phyloP scores from a whole-genome alignment of 2,888 invertebrate species.

The Coelogynopora nodosa region DNA sequence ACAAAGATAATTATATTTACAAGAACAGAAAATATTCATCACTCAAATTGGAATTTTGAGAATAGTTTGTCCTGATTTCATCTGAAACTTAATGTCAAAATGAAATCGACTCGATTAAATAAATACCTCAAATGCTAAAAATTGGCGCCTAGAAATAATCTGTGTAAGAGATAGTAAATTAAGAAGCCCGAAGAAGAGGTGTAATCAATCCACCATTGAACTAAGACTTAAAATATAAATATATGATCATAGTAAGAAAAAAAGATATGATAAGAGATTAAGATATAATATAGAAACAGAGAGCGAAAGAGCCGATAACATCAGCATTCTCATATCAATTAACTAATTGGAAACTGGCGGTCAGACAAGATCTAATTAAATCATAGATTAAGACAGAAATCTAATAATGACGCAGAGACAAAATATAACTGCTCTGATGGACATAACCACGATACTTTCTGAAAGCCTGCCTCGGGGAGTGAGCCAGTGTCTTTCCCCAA shows the following conservation, averaged over 20 bases:
- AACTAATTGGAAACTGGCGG: conserved; percentile 28
- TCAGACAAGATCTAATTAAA: conserved; percentile 31
- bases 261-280: too few relatives aligned
- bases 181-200: background rate
- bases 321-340: conserved; percentile 4
- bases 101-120: too few relatives aligned
- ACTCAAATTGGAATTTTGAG: too few relatives aligned
- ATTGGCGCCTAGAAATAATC: background rate
- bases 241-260: background rate
- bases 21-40: too few relatives aligned
- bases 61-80: too few relatives aligned
- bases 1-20: too few relatives aligned
- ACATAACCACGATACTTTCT: background rate
- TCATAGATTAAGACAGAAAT: conserved; percentile 23
- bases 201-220: background rate
- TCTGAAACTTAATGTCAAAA: too few relatives aligned
- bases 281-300: background rate
- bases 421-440: background rate
- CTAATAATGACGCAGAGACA: conserved; percentile 16
- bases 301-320: background rate
- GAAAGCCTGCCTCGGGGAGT: background rate
- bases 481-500: background rate
- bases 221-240: background rate
- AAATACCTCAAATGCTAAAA: background rate
- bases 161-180: background rate